Evolutionary conservation across 1,140 invertebrate genomes (phyloP).

Genomic region (Pogonognathellus flavescens): DNA sequence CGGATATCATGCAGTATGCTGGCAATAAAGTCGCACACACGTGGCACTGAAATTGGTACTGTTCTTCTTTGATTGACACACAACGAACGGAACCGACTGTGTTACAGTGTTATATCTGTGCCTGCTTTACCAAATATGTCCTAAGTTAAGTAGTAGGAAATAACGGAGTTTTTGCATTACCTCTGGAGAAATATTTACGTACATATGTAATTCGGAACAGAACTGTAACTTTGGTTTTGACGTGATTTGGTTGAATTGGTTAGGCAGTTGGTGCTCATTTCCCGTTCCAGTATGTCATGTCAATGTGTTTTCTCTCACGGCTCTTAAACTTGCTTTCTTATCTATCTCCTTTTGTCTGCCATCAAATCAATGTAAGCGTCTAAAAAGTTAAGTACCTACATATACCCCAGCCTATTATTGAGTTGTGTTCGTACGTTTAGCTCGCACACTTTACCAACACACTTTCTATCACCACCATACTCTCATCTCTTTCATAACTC

Average conservation of each 20-base stretch:
- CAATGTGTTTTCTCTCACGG: neutral
- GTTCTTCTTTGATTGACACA: too few species aligned
- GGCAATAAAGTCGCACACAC: too few species aligned
- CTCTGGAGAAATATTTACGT: neutral
- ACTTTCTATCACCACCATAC: neutral
- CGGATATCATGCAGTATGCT: too few species aligned
- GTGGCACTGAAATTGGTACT: too few species aligned
- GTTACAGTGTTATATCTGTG: too few species aligned
- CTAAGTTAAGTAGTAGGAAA: too few species aligned
- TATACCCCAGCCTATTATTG: neutral
- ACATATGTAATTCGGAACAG: neutral
- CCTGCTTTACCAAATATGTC: too few species aligned
- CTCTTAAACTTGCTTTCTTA: neutral
- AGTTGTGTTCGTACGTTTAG: neutral
- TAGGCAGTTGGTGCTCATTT: slow-evolving; percentile 13
- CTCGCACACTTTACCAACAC: neutral
- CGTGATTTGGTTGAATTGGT: slow-evolving; percentile 7
- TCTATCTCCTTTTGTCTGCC: slow-evolving; percentile 22
- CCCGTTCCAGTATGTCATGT: slow-evolving; percentile 25
- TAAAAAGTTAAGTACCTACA: neutral
- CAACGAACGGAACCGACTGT: too few species aligned
- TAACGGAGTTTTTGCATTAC: too few species aligned
- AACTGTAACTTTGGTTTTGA: neutral
- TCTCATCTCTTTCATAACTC: slow-evolving; percentile 1
- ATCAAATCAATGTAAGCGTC: neutral